These are phyloP conservation scores for Ephydatia muelleri DNA, from an alignment of 37 sponge, comb jelly and placozoan species.

Conservation along the genomic window DNA sequence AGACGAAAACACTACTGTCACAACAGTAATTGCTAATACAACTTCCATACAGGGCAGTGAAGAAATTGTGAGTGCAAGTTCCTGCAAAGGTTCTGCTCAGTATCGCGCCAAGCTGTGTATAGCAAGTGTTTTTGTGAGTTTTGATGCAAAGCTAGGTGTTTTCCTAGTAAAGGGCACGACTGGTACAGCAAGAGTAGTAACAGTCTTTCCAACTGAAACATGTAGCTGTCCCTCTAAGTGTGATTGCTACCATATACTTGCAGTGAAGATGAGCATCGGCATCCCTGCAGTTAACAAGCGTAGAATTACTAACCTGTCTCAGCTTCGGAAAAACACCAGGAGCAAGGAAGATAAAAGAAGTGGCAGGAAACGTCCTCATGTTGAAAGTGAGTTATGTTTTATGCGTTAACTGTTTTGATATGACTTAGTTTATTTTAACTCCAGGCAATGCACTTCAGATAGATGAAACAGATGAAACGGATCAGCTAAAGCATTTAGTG, in stretches of 20 bases:
- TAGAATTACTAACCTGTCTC: conserved; percentile 41
- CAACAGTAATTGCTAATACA: no score
- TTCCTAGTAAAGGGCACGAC: conserved; percentile 25
- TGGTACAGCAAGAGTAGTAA: conserved; percentile 37
- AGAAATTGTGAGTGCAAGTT: neutral
- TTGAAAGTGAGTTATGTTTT: no score
- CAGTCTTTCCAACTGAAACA: conserved; percentile 47
- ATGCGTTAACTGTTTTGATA: no score
- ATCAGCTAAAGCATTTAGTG: no score
- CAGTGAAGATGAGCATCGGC: conserved; percentile 50
- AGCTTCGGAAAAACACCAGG: conserved; percentile 42
- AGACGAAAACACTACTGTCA: no score
- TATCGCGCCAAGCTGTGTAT: neutral
- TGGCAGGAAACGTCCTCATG: conserved; percentile 43
- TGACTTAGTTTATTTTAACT: no score
- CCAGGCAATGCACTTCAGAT: no score
- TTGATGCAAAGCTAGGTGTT: conserved; percentile 26
- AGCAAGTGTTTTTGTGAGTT: neutral
- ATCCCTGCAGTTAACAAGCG: neutral
- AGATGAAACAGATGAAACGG: no score
- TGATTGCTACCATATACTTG: conserved; percentile 66
- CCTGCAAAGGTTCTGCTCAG: neutral
- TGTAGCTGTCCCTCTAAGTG: conserved; percentile 57
- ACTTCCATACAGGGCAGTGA: neutral
- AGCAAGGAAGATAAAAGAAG: conserved; percentile 28